Conservation (phyloP, 2,113 vertebrate species). For the Halichoerus grypus region DNA sequence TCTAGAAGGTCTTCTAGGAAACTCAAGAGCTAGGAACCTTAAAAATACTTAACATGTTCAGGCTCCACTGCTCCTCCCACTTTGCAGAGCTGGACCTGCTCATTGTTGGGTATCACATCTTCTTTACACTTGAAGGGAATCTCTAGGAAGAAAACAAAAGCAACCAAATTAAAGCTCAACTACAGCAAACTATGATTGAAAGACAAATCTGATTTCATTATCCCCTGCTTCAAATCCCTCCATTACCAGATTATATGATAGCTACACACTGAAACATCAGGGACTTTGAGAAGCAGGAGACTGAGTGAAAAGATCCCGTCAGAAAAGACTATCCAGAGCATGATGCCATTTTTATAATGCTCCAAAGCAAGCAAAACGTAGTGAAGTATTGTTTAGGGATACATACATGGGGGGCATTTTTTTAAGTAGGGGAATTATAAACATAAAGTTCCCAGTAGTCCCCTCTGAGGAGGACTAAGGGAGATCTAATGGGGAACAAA, state of each 20-base stretch:
- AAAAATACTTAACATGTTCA: constrained; percentile 60
- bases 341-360: neutral
- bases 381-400: neutral
- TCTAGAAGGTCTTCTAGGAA: neutral
- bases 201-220: neutral
- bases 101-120: constrained; percentile 3
- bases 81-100: constrained; percentile 45
- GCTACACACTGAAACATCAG: too few species aligned
- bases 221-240: neutral
- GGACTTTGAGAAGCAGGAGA: neutral
- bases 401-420: too few species aligned
- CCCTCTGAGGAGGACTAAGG: neutral
- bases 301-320: neutral
- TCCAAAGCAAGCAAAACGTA: neutral
- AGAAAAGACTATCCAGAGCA: rapidly evolving
- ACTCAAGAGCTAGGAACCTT: neutral
- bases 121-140: constrained; percentile 72
- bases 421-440: neutral
- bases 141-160: constrained; percentile 43
- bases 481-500: neutral
- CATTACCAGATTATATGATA: neutral
- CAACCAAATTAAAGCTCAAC: neutral
- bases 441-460: neutral
- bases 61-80: rapidly evolving
- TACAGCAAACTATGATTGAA: neutral